phyloP scores from a whole-genome alignment of 2,113 vertebrate genomes.

The Ranitomeya imitator region DNA sequence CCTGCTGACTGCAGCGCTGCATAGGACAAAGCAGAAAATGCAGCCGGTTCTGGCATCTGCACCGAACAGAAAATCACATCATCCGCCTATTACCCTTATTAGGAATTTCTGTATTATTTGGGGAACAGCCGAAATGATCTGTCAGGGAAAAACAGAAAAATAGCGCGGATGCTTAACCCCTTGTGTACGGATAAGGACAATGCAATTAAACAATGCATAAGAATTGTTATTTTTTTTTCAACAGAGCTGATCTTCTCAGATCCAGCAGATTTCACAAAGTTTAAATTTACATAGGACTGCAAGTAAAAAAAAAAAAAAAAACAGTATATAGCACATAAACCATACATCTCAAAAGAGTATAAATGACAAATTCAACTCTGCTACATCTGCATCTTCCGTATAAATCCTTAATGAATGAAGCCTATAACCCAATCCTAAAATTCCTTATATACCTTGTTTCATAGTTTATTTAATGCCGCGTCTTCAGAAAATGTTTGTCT shows the following conservation, averaged over 20 bases:
- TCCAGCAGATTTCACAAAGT: background rate
- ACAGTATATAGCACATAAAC: background rate
- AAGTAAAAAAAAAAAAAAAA: background rate
- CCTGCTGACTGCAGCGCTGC: background rate
- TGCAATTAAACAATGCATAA: no score
- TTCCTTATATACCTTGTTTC: background rate
- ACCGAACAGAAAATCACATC: background rate
- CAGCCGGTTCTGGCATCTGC: background rate
- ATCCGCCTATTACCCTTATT: constrained; percentile 21
- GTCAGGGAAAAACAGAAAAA: background rate
- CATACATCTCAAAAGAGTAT: background rate
- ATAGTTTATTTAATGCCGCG: background rate
- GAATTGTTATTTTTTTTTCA: no score
- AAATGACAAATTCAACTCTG: background rate
- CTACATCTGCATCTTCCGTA: background rate
- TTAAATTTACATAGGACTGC: background rate
- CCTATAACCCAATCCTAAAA: background rate
- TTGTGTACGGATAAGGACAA: background rate
- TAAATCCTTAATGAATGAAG: background rate
- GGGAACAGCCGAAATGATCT: background rate
- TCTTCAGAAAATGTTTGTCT: background rate
- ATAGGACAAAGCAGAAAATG: no score
- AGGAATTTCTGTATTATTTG: background rate
- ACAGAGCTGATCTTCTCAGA: background rate
- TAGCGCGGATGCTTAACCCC: background rate